Base-by-base conservation (phyloP, 2,113 vertebrate genomes). In the Glaucidium brasilianum region DNA sequence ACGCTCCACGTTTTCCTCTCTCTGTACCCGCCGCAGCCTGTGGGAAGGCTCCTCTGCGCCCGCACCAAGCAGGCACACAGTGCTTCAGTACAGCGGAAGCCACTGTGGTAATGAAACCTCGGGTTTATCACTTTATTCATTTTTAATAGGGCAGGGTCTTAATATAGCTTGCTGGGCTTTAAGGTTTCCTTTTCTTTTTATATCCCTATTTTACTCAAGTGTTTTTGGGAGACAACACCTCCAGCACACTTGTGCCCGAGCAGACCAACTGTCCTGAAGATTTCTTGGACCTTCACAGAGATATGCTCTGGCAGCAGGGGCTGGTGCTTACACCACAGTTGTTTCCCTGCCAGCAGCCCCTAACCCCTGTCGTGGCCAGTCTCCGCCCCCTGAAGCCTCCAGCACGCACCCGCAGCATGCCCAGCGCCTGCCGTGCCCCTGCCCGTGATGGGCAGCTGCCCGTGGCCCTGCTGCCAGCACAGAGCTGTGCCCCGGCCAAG, bases 1-100 rank as follows among this genome's bases (percentile, higher is more conserved):
- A 4, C 8, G 1, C 47, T 15, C 25, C 32, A 7, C 7, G 2
- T 43, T 11, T 3, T 15, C n/a, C 49, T 3, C 3, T 1, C 43
- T 7, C 66, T 17, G 22, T 23, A 72, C 32, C 67, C 14, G 0
- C 2, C 18, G 2, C 49, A 37, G 82, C 73, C 72, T 1, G 1
- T 5, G 49, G 71, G 74, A 34, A 67, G 64, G 60, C 32, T 75
- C 39, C 53, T 25, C 22, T 15, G 23, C 4, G 8, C 47, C 62
- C 15, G 3, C 25, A 25, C 64, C 41, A 6, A 22, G 64, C 35
- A 21, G 60, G 26, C n/a, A 25, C 49, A 11, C 23, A 4, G 53
- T 10, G 7, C 67, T 50, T 34, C 37, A 15, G 43, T 7, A 21
- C 26, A 35, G n/a, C 8, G 19, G 26, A 12, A 60, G 30, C 68